Base-by-base conservation (phyloP, 1,140 invertebrate genomes). In the Dendroctonus valens region DNA sequence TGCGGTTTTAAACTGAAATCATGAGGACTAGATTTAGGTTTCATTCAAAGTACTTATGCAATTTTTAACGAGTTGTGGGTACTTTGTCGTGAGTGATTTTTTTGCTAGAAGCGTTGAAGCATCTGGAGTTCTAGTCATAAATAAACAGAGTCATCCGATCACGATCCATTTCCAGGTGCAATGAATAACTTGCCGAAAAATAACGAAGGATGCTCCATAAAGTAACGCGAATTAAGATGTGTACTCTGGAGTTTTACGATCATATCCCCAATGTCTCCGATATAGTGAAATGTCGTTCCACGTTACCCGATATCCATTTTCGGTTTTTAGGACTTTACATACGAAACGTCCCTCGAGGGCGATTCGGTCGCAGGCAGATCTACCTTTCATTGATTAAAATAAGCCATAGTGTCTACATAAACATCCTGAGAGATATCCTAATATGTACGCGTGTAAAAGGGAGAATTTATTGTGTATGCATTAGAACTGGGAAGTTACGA, bases 1-100 rank as follows among this genome's bases (percentile, higher is more conserved):
- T 26, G 26, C 26, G 26, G 3, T 26, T 26, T 26, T 26, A 2
- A 26, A 26, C 26, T 26, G 26, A 26, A 26, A 26, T 26, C 26
- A 1, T 26, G 1, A 1, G 26, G 26, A 26, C 26, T 26, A 3
- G 26, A 26, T 26, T 26, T 89, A 26, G 26, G 26, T 26, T 26
- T 26, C 26, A 26, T 26, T 26, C 26, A 26, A 26, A 26, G 26
- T 26, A 88, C 26, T 26, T 26, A 14, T 26, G 26, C 3, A 26
- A 2, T 26, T 26, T 26, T 1, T 26, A 26, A 26, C 26, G 26
- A 26, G 26, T 26, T 26, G 26, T 26, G 1, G 26, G 26, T 26
- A 26, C 26, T 26, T 26, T 26, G 26, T 26, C 26, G 26, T 26
- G 1, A 26, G 26, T 3, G 26, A 26, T 2, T 26, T 26, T 26